phyloP scores from a whole-genome alignment of 2,113 vertebrate species.

The Cyphomyrus plagiostoma region DNA sequence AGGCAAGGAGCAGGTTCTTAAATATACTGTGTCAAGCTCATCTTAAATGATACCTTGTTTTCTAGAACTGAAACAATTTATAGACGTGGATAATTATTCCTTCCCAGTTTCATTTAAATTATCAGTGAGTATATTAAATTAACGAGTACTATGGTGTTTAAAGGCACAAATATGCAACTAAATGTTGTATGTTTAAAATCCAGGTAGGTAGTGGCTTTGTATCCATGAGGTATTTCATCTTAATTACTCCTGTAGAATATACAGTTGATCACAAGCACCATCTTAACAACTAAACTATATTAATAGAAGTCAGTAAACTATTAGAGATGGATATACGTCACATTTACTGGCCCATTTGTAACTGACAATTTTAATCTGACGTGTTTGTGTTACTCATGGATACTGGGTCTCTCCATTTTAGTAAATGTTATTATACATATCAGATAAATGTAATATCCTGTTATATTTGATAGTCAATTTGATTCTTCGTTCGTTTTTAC shows the following conservation, averaged over 20 bases:
- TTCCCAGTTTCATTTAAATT: not conserved
- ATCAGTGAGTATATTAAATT: not conserved
- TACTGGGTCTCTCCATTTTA: not conserved
- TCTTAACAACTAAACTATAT: not conserved
- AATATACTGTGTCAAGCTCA: too few species aligned
- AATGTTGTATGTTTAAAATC: not conserved
- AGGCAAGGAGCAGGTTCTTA: not conserved
- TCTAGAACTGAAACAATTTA: not conserved
- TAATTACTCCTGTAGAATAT: not conserved
- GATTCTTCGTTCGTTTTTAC: not conserved
- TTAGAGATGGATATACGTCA: not conserved
- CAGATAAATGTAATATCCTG: not conserved
- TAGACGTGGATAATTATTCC: not conserved
- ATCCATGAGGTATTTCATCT: not conserved
- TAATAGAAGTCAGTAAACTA: not conserved
- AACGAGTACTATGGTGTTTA: not conserved
- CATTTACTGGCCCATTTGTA: not conserved
- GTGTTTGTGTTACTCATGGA: not conserved
- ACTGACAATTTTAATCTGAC: not conserved
- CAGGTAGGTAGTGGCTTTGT: not conserved
- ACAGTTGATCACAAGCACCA: not conserved
- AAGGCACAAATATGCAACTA: not conserved
- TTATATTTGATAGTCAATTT: not conserved
- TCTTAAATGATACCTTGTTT: not conserved
- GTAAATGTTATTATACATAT: not conserved